Evolutionary conservation across 2,888 invertebrate species (phyloP).

Genomic region (Drosophila koepferae): DNA sequence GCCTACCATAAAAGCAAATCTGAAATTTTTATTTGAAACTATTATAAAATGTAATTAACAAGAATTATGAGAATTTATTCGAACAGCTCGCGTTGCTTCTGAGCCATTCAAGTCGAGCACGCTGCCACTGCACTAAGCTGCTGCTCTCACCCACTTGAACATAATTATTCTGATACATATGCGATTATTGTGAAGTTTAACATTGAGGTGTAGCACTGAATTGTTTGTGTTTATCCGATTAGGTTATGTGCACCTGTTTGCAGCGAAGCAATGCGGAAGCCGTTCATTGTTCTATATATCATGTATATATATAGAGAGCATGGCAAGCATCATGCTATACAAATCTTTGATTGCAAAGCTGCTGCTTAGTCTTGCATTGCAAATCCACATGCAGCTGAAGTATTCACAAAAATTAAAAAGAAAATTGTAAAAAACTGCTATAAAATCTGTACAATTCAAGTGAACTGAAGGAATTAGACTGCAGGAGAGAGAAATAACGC

Average conservation of each 20-base stretch:
- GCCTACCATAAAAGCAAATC: background rate
- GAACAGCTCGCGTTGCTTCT: background rate
- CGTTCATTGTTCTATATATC: conserved; percentile 2
- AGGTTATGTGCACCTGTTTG: background rate
- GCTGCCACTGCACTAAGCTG: no score
- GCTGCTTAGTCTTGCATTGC: conserved; percentile 30
- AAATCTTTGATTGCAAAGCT: conserved; percentile 22
- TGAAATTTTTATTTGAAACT: background rate
- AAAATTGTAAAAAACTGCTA: conserved; percentile 18
- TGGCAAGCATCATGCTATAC: conserved; percentile 27
- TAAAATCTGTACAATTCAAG: conserved; percentile 68
- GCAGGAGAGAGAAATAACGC: conserved; percentile 31
- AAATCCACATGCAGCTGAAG: conserved; percentile 28
- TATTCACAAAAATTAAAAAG: conserved; percentile 47
- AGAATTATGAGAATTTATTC: background rate
- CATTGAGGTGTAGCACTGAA: background rate
- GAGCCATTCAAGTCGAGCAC: background rate
- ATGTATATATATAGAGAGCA: background rate
- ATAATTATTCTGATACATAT: conserved; percentile 8
- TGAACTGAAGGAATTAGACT: conserved; percentile 17
- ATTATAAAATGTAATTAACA: background rate
- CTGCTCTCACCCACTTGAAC: background rate
- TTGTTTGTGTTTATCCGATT: conserved; percentile 2
- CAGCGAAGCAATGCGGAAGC: conserved; percentile 24
- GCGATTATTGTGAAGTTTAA: background rate